Percentiles rank a stretch among this genome's conserved stretches.
phyloP scores from a whole-genome alignment of 2,888 invertebrate genomes.

The Rhingia campestris region DNA sequence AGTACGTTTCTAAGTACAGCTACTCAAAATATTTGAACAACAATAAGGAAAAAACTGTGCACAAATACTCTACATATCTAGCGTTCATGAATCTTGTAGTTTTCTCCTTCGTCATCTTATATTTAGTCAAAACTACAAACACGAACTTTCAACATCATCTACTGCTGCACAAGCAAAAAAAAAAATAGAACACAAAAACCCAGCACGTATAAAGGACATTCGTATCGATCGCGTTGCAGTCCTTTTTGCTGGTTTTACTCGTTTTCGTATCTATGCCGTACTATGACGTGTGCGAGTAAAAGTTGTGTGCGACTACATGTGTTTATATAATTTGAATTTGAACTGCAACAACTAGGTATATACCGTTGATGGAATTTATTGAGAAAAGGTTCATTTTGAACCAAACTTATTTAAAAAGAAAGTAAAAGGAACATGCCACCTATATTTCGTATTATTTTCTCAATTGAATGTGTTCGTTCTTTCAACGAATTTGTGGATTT shows the following conservation, averaged over 20 bases:
- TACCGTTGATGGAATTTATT: conserved; percentile 38
- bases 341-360: conserved; percentile 20
- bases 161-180: conserved; percentile 24
- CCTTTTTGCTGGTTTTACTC: conserved; percentile 54
- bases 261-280: conserved; percentile 10
- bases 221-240: conserved; percentile 75
- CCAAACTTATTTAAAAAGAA: conserved; percentile 6
- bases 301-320: conserved; percentile 2
- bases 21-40: conserved; percentile 19
- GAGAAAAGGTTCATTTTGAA: conserved; percentile 10
- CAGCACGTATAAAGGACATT: conserved; percentile 36
- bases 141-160: conserved; percentile 21
- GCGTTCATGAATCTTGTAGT: conserved; percentile 29
- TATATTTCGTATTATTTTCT: too few species aligned
- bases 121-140: conserved; percentile 22
- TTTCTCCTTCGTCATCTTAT: conserved; percentile 19
- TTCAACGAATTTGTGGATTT: not conserved
- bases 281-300: conserved; percentile 38
- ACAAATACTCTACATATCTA: conserved; percentile 23
- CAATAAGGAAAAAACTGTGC: conserved; percentile 1
- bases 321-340: conserved; percentile 28
- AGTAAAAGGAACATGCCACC: not conserved
- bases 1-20: not conserved
- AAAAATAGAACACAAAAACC: conserved; percentile 14
- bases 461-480: not conserved